Evolutionary conservation across 2,797 vertebrate genomes (phyloP).

Genomic region (Cichlasoma orientale): DNA sequence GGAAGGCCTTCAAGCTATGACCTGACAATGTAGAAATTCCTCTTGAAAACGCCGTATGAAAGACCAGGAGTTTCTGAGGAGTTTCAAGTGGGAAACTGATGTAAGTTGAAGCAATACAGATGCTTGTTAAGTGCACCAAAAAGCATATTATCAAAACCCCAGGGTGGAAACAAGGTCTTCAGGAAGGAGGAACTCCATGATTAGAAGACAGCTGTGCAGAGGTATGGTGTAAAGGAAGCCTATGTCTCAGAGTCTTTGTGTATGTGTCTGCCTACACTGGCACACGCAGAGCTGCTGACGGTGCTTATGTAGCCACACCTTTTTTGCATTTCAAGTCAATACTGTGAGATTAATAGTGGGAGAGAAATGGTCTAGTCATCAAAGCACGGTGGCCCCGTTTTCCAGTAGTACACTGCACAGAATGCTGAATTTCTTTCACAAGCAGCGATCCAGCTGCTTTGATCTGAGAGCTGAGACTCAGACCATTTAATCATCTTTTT

Average conservation of each 20-base stretch:
- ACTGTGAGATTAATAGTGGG: constrained; percentile 60
- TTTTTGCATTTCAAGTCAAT: constrained; percentile 49
- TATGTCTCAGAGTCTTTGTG: not conserved
- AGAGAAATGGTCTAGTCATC: constrained; percentile 63
- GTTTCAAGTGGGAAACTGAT: constrained; percentile 46
- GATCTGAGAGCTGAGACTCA: constrained; percentile 57
- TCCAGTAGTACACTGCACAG: constrained; percentile 17
- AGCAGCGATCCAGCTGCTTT: constrained; percentile 55
- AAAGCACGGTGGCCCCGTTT: constrained; percentile 58
- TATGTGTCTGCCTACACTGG: not conserved
- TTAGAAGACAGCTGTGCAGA: constrained; percentile 25
- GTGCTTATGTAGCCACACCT: constrained; percentile 22
- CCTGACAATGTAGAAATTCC: constrained; percentile 12
- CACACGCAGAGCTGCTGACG: constrained; percentile 2
- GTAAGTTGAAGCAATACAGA: constrained; percentile 61
- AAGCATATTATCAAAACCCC: constrained; percentile 17
- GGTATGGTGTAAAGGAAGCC: constrained; percentile 14
- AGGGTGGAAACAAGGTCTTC: constrained; percentile 14
- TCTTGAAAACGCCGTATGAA: not conserved
- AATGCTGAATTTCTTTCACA: constrained; percentile 55
- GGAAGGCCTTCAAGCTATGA: constrained; percentile 12
- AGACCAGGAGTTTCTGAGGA: constrained; percentile 3
- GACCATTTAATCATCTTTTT: constrained; percentile 55
- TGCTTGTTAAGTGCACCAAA: constrained; percentile 40
- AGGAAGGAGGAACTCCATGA: constrained; percentile 7